Base-by-base conservation (phyloP, 2,888 invertebrate species). In the Matsumyia berberina region DNA sequence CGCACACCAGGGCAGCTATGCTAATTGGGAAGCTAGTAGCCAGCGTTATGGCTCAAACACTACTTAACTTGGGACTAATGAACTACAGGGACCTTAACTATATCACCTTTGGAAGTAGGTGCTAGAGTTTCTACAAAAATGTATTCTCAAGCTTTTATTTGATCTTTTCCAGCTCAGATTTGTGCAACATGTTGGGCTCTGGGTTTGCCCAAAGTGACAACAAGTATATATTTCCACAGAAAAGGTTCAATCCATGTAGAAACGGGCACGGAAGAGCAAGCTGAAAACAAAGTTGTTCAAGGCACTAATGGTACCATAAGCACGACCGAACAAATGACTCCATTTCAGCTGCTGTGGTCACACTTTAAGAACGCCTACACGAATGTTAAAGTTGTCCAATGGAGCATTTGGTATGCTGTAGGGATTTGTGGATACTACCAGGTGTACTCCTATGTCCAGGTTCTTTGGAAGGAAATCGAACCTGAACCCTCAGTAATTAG, bases 381-480 rank as follows among this genome's bases (percentile, higher is more conserved):
- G 0, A 94, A 94, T 89, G 87, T 88, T 0, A 93, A 94, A 86
- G 94, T 95, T 1, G 80, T 95, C 0, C 95, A 95, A 89, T 96
- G 96, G 96, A 96, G 95, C 0, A 83, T 95, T 6, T 96, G 95
- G 95, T 96, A 96, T 94, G 94, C 95, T 0, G 91, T 95, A 17
- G 94, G 95, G 0, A 94, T 95, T 6, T 95, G 95, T 87, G 95
- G 95, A 4, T 95, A 94, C 89, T 92, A 95, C 24, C 96, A 96
- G 92, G 94, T 95, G 1, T 93, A 93, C 66, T 93, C 93, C 82
- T 97, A 96, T 89, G 93, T 95, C 87, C 96, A 97, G 90, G 92
- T 95, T 0, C 89, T 97, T 60, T 96, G 96, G 96, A 93, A 93
- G 87, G 91, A 91, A 49, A 93, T 93, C 17, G 92, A 92, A 46